Base-by-base conservation (phyloP, 2,113 vertebrate species). In the Megaleporinus macrocephalus region DNA sequence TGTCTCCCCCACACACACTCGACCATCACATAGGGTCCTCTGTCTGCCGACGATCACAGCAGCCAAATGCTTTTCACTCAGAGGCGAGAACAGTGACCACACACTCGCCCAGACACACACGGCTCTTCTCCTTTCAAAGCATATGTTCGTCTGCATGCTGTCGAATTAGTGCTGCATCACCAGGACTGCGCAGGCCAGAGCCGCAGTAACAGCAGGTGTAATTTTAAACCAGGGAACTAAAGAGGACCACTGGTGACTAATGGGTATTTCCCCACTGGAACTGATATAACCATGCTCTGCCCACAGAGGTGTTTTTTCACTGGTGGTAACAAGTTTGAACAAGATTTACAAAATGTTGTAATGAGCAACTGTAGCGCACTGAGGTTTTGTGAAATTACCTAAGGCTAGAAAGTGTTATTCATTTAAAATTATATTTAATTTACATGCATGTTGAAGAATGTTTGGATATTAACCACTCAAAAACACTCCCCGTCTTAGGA, bases 1-100 rank as follows among this genome's bases (percentile, higher is more conserved):
- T 85, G 84, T 78, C 71, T 26, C 47, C 29, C 65, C 49, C 53
- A 33, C 36, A 29, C 62, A 73, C 41, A 63, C 80, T 27, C n/a
- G 29, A 57, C 4, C 27, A 76, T 20, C 33, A 57, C 62, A 79
- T 51, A 76, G 1, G 26, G 49, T 57, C 10, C 73, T 73, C 49
- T 79, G 74, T 77, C 69, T 80, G 72, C 66, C 68, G 61, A 77
- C 33, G 36, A 62, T 47, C 63, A 57, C 30, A 53, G 26, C 65
- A 70, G 18, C 33, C 76, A 78, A 71, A 73, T 68, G 63, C 22
- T 65, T 12, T 36, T 36, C 12, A 20, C 26, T 1, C 24, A 16
- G 10, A 30, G 33, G 14, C 24, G 3, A 12, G 26, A 66, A 84
- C 70, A 74, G 27, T n/a, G 30, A 33, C 24, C 70, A 71, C 51